phyloP scores from a whole-genome alignment of 2,797 vertebrate species.

The Petrocephalus schoutedeni region DNA sequence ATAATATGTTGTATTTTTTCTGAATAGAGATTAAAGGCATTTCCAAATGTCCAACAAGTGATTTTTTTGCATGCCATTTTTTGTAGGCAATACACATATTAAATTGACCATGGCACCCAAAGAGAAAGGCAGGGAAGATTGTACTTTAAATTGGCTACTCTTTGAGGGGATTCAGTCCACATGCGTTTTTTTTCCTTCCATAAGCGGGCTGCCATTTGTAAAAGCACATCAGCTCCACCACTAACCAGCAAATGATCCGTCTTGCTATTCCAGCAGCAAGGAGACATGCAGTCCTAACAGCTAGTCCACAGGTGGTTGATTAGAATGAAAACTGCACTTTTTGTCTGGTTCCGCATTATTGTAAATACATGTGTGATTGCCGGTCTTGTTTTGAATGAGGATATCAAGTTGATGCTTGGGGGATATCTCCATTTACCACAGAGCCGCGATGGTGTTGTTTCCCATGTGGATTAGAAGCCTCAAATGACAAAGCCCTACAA shows the following conservation, averaged over 20 bases:
- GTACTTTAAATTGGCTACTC: background rate
- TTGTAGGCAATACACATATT: background rate
- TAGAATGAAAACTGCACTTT: conserved; percentile 6
- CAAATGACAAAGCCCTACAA: background rate
- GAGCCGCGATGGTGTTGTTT: background rate
- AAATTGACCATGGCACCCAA: background rate
- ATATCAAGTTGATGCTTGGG: background rate
- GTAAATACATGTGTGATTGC: background rate
- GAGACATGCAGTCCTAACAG: background rate
- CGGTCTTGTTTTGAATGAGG: background rate
- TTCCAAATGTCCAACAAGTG: background rate
- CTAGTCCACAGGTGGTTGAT: background rate
- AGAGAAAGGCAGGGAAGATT: background rate
- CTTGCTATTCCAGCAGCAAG: background rate
- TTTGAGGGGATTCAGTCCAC: background rate
- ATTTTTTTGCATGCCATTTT: background rate
- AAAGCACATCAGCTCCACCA: background rate
- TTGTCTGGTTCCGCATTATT: background rate
- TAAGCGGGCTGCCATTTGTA: background rate
- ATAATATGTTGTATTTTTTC: background rate
- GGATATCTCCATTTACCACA: background rate
- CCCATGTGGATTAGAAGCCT: background rate
- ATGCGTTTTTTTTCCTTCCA: background rate
- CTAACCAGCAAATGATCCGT: conserved; percentile 7
- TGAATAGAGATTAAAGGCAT: background rate